Evolutionary conservation across 2,888 invertebrate genomes (phyloP), one percentile per base, ranked within the genome.

Genomic region (Agrypnus murinus): DNA sequence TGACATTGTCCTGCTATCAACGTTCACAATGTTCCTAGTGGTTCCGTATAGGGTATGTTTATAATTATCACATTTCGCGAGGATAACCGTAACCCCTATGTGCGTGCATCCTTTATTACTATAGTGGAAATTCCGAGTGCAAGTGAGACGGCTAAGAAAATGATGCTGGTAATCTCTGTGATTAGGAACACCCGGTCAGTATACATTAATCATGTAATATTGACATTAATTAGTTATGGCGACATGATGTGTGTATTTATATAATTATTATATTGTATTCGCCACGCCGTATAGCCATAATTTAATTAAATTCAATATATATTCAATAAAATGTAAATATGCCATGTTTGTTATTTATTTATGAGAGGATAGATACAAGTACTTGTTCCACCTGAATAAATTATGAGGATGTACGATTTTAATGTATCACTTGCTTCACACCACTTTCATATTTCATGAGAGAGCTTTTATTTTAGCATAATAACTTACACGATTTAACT

Each of bases 251-350:
- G 80, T 81, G 82, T 83, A 82, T 83, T 84, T 83, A 83, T 83
- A 82, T 83, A 83, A 84, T 84, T 84, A 84, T 84, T 81, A 83
- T 82, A 83, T 83, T 82, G 81, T 82, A 79, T 80, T 80, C 79
- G 77, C 77, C 76, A 71, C 76, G 78, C 74, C 76, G 72, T 77
- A 79, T 75, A 77, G 75, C 78, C 79, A 78, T 82, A 83, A 82
- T 82, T 83, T 82, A 82, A 84, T 84, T 84, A 82, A n/a, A 82
- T 78, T 75, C 75, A 74, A 76, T 77, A 80, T 78, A 81, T 79
- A 80, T 81, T 79, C 78, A 78, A 79, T 78, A 77, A 75, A 76
- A 80, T 75, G 77, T 79, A 77, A 78, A 80, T 78, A 65, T 59
- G 65, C 25, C 58, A 34, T 63, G 67, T 59, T 59, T 46, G 68